Evolutionary conservation across 1,140 invertebrate genomes (phyloP), one percentile per base, ranked within the genome.

Genomic region (Temnothorax nylanderi): DNA sequence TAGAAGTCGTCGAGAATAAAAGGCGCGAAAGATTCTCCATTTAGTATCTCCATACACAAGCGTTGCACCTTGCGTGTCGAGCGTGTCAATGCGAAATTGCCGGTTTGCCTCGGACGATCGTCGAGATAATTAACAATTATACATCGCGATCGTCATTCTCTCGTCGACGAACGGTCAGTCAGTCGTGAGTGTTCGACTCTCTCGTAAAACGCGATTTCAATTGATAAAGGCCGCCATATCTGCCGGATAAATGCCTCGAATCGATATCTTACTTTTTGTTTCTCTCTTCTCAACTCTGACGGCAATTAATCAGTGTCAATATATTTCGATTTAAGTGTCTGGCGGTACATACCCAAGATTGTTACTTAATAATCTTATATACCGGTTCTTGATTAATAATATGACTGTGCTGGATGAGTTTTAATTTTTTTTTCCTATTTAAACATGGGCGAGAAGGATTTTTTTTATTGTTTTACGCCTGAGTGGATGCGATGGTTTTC

Each of bases 111-210:
- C 47, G 41, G 64, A 86, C 64, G 62, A 88, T 88, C 67, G 69
- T 87, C 60, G 54, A 58, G 80, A 69, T 89, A 85, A 87, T 82
- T 89, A 89, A 82, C 77, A 86, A 89, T 89, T 89, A 85, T 72
- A 81, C 67, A 64, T 60, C 41, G 82, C 41, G 80, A 60, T 71
- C 86, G 56, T 72, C 64, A 6, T 60, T 49, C 41, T 26, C 34
- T 58, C 80, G 41, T 37, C 62, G 62, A n/a, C 18, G 51, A 51
- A 21, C 41, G 10, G 7, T 74, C 37, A 11, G 58, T 67, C 41
- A 65, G 49, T 77, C 84, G 65, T 60, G 80, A 87, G 76, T 56
- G 86, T 74, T 88, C 11, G 37, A 69, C 16, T 76, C 67, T 85
- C 60, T 88, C 64, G 49, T 64, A 85, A 85, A 81, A 77, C 54